phyloP scores from a whole-genome alignment of 2,113 vertebrate genomes.

The Carollia perspicillata region DNA sequence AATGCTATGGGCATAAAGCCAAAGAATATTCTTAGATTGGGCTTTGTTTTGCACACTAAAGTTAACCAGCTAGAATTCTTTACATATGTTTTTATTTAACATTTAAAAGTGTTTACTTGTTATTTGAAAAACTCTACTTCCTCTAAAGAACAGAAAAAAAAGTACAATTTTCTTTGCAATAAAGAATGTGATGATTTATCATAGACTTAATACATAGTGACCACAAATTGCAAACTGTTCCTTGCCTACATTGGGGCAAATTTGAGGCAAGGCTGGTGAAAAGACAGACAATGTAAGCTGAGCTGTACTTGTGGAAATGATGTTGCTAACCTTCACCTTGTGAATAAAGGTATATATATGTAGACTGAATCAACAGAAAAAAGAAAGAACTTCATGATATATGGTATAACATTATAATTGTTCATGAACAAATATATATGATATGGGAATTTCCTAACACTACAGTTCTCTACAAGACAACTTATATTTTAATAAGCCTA shows the following conservation, averaged over 20 bases:
- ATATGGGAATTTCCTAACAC: not conserved
- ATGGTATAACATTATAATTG: not conserved
- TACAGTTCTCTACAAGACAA: not conserved
- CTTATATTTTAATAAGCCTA: not conserved
- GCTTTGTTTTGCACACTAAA: slow-evolving; percentile 64
- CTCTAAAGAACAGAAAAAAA: slow-evolving; percentile 11
- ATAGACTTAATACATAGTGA: not conserved
- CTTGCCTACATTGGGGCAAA: not conserved
- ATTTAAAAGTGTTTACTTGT: slow-evolving; percentile 49
- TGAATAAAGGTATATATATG: not conserved
- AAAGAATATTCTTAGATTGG: slow-evolving; percentile 66
- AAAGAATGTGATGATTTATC: not conserved
- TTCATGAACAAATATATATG: not conserved
- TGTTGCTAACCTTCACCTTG: not conserved
- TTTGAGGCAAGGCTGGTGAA: not conserved
- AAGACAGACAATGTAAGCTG: not conserved
- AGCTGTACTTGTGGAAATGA: not conserved
- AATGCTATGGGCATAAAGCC: slow-evolving; percentile 43
- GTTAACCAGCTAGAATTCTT: slow-evolving; percentile 63
- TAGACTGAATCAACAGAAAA: not conserved
- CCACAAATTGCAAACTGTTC: not conserved
- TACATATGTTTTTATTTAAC: slow-evolving; percentile 38
- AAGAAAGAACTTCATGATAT: not conserved
- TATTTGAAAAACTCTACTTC: slow-evolving; percentile 22
- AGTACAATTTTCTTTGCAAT: not conserved